These are phyloP conservation scores for Cryptocheilus praepositus DNA, from an alignment of 2,888 invertebrate genomes.

Conservation along the genomic window DNA sequence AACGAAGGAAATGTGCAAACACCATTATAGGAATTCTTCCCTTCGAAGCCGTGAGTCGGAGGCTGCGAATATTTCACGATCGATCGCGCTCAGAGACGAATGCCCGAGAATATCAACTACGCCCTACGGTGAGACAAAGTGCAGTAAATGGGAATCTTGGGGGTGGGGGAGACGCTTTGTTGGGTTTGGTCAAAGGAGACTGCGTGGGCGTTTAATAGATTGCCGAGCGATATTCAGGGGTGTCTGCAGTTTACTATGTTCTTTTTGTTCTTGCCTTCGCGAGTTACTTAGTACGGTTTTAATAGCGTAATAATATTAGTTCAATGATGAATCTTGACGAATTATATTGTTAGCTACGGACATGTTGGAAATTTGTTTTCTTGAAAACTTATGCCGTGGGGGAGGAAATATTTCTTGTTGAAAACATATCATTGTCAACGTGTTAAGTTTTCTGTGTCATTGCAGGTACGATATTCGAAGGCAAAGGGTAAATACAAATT, in stretches of 20 bases:
- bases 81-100: conserved; percentile 38
- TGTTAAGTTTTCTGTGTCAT: too few relatives aligned
- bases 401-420: too few relatives aligned
- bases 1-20: conserved; percentile 25
- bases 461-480: too few relatives aligned
- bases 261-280: neutral
- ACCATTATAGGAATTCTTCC: conserved; percentile 49
- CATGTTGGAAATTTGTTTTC: too few relatives aligned
- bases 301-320: too few relatives aligned
- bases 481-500: too few relatives aligned
- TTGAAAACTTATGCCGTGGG: too few relatives aligned
- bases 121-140: conserved; percentile 30
- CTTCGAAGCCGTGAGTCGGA: conserved; percentile 8
- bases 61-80: conserved; percentile 48
- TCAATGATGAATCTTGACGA: too few relatives aligned
- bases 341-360: too few relatives aligned
- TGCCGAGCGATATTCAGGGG: too few relatives aligned
- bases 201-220: neutral
- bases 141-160: conserved; percentile 32
- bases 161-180: conserved; percentile 26
- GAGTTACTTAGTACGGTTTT: too few relatives aligned
- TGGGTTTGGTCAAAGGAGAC: conserved; percentile 39
- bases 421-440: too few relatives aligned
- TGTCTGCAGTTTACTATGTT: neutral
- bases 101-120: conserved; percentile 16